phyloP scores from a whole-genome alignment of 2,113 vertebrate species.

The Myrmecobius fasciatus region DNA sequence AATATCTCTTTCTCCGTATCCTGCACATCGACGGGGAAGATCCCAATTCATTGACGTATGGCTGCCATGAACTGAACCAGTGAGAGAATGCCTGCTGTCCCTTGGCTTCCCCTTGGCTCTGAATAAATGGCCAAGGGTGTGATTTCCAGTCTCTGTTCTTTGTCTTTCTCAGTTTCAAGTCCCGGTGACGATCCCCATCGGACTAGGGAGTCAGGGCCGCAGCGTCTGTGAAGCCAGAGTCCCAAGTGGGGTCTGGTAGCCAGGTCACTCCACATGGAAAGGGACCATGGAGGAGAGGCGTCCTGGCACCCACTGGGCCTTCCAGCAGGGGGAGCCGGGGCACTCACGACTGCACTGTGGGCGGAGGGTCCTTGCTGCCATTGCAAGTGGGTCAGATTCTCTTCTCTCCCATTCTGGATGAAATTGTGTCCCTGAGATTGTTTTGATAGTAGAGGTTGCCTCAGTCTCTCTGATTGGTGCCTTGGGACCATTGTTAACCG shows the following conservation, averaged over 20 bases:
- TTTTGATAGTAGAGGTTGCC: not conserved
- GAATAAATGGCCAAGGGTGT: not conserved
- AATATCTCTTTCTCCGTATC: not conserved
- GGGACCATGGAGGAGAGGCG: not conserved
- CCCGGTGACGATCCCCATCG: not conserved
- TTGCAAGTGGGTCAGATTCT: not conserved
- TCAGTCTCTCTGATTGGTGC: not conserved
- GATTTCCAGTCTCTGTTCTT: not conserved
- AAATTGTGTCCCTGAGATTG: not conserved
- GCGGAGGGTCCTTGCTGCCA: not conserved
- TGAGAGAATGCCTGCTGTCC: not conserved
- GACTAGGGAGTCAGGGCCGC: not conserved
- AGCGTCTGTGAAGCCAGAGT: not conserved
- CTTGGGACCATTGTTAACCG: not conserved
- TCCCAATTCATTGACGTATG: not conserved
- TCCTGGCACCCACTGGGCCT: not conserved
- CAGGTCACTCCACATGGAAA: not conserved
- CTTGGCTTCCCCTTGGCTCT: not conserved
- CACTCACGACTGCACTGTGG: not conserved
- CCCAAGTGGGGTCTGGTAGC: not conserved
- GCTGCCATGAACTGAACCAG: not conserved
- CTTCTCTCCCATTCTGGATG: not conserved
- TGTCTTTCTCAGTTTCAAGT: not conserved
- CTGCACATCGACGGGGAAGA: not conserved
- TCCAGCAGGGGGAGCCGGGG: not conserved